phyloP scores from a whole-genome alignment of 2,888 invertebrate species.

The Junonia oenone region DNA sequence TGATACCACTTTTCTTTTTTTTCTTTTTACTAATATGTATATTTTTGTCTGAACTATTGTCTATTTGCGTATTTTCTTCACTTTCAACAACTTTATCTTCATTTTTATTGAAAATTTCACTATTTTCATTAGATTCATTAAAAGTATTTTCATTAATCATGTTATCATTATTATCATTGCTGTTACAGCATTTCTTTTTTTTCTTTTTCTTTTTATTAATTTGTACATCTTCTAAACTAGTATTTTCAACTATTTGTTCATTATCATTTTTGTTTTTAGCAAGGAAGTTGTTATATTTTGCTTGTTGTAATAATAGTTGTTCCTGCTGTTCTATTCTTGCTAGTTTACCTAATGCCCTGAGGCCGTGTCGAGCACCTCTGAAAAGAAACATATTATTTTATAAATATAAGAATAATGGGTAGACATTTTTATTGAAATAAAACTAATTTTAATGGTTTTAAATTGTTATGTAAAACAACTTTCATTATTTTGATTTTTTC shows the following conservation, averaged over 20 bases:
- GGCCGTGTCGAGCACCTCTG: conserved; percentile 89
- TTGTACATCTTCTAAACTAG: conserved; percentile 34
- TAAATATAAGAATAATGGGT: conserved; percentile 3
- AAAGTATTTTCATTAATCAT: background rate
- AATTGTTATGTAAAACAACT: too few species aligned
- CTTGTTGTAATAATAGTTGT: conserved; percentile 76
- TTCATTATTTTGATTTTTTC: too few species aligned
- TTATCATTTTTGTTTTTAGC: conserved; percentile 43
- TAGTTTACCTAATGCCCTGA: conserved; percentile 88
- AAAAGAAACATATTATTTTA: too few species aligned
- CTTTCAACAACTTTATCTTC: conserved; percentile 27
- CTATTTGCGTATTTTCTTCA: conserved; percentile 17
- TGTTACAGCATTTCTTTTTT: conserved; percentile 43
- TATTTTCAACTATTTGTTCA: conserved; percentile 41
- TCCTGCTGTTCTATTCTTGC: conserved; percentile 90
- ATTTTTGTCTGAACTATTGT: conserved; percentile 38
- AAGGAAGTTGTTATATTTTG: conserved; percentile 65
- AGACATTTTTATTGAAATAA: too few species aligned
- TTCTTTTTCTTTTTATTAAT: conserved; percentile 42
- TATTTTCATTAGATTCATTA: conserved; percentile 7
- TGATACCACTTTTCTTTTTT: conserved; percentile 43
- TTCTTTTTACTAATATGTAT: conserved; percentile 31
- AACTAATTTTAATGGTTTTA: too few species aligned
- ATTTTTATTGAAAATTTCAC: background rate
- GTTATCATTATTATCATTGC: conserved; percentile 23